Evolutionary conservation across 2,113 vertebrate species (phyloP).

Genomic region (Xenotilapia caudafasciata): DNA sequence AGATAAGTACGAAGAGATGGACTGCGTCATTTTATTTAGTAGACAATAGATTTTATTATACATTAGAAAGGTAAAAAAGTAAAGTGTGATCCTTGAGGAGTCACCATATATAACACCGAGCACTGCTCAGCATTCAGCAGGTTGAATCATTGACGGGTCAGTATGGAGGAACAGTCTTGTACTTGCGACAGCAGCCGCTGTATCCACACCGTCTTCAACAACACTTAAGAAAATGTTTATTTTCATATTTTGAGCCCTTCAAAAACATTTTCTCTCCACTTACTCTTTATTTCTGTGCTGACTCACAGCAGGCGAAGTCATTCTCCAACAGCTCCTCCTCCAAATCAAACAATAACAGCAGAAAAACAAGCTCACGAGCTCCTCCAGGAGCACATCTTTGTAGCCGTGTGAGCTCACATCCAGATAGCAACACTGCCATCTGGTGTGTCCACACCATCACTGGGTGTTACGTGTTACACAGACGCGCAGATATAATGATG

Average conservation of each 20-base stretch:
- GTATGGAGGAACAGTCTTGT: background rate
- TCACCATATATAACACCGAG: background rate
- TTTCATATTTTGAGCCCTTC: background rate
- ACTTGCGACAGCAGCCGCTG: background rate
- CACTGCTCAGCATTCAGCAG: background rate
- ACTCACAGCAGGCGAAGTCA: background rate
- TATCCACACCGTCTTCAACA: background rate
- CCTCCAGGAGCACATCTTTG: background rate
- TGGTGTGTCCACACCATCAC: constrained; percentile 1
- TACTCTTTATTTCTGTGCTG: background rate
- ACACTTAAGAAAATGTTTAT: background rate
- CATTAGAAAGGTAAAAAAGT: background rate
- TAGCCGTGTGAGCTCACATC: background rate
- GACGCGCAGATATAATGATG: background rate
- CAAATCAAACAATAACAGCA: background rate
- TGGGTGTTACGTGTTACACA: background rate
- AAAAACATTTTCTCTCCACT: background rate
- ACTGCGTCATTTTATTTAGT: background rate
- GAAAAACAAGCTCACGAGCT: background rate
- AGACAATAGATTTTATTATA: background rate
- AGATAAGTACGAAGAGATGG: background rate
- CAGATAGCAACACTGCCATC: constrained; percentile 56
- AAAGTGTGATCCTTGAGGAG: background rate
- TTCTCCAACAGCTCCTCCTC: background rate
- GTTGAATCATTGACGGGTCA: background rate